These are phyloP conservation scores for Musca domestica DNA, from an alignment of 1,140 invertebrate species.

Conservation along the genomic window DNA sequence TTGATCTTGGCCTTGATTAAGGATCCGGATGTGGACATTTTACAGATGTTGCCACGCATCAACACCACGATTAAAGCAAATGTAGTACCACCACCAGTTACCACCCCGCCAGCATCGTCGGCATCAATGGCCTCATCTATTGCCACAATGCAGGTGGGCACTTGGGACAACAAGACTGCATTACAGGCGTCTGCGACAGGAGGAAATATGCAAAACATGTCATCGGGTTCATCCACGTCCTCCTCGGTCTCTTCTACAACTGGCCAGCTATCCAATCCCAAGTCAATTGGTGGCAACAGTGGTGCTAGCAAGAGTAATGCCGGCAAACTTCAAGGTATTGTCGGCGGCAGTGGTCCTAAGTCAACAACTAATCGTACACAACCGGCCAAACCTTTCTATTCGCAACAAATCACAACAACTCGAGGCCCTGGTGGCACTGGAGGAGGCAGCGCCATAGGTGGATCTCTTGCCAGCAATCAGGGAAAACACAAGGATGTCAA, in stretches of 20 bases:
- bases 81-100: constrained; percentile 23
- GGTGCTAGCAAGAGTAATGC: not conserved
- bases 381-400: constrained; percentile 25
- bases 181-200: not conserved
- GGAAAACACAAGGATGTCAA: constrained; percentile 15
- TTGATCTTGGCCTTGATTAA: constrained; percentile 85
- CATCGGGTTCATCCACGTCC: constrained; percentile 1
- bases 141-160: constrained; percentile 40
- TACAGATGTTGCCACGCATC: constrained; percentile 75
- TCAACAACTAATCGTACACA: constrained; percentile 27
- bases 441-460: not conserved
- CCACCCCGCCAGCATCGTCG: constrained; percentile 33
- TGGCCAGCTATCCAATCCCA: not conserved
- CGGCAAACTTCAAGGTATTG: not conserved
- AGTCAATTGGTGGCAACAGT: not conserved
- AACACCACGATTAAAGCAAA: constrained; percentile 56
- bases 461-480: not conserved
- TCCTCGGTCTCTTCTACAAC: constrained; percentile 2
- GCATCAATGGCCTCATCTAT: constrained; percentile 29
- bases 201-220: not conserved
- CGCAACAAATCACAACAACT: constrained; percentile 29
- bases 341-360: constrained; percentile 7
- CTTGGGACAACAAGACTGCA: constrained; percentile 49
- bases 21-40: constrained; percentile 89
- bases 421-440: not conserved